These are phyloP conservation scores for Sebastes diaconus DNA, from an alignment of 2,797 vertebrate genomes.

Conservation along the genomic window DNA sequence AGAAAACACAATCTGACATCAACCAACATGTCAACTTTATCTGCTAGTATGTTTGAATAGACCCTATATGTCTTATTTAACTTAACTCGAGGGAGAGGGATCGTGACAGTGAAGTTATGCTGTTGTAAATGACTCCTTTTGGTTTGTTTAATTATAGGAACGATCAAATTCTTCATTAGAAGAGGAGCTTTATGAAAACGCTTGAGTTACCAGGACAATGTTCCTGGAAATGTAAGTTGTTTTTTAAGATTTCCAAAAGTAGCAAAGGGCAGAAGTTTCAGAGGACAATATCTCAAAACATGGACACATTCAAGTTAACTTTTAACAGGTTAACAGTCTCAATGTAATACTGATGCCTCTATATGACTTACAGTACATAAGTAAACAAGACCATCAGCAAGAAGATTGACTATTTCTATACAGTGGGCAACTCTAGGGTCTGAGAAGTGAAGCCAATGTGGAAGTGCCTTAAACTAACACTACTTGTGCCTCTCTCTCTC, in stretches of 20 bases:
- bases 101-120: neutral
- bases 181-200: neutral
- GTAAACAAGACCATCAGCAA: no score
- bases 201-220: neutral
- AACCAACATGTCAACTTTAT: constrained; percentile 31
- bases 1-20: constrained; percentile 24
- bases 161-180: neutral
- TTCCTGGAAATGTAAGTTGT: neutral
- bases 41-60: constrained; percentile 32
- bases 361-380: no score
- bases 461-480: no score
- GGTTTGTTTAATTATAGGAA: neutral
- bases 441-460: no score
- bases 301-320: neutral
- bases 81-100: neutral
- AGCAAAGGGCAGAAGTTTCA: no score
- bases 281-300: neutral
- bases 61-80: neutral
- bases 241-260: neutral
- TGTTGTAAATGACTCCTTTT: neutral
- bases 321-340: no score
- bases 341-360: no score
- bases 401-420: no score
- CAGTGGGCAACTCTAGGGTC: no score
- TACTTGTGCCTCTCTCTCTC: no score